Evolutionary conservation across 2,113 vertebrate genomes (phyloP).

Genomic region (Haliaeetus leucogaster): DNA sequence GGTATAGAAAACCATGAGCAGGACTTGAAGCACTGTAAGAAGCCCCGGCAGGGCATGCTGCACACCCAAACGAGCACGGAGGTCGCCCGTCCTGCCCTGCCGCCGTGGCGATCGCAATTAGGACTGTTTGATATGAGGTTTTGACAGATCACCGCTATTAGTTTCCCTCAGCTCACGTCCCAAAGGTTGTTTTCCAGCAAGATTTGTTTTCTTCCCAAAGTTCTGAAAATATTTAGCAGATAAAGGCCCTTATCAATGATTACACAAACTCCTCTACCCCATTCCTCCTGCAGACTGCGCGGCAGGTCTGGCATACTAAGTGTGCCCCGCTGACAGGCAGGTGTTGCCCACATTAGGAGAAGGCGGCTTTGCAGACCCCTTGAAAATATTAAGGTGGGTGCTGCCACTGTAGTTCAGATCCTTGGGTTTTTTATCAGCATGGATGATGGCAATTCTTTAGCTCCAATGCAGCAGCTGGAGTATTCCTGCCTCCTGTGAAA

Average conservation of each 20-base stretch:
- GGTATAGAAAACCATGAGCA: background rate
- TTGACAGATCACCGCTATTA: background rate
- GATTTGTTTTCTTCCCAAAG: background rate
- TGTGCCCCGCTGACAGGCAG: background rate
- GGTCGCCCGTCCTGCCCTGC: accelerated
- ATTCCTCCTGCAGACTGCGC: background rate
- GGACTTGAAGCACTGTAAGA: background rate
- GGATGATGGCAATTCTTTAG: background rate
- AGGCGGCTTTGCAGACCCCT: background rate
- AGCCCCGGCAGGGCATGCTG: background rate
- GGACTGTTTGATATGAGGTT: background rate
- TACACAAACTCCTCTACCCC: background rate
- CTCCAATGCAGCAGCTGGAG: accelerated
- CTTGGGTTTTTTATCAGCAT: background rate
- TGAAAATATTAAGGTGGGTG: background rate
- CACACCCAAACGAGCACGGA: background rate
- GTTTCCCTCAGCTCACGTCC: background rate
- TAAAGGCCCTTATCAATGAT: background rate
- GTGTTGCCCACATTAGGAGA: accelerated
- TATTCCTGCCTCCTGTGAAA: background rate
- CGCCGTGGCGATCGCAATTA: background rate
- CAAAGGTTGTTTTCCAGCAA: background rate
- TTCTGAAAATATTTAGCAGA: background rate
- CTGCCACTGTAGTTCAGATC: background rate
- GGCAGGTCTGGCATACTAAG: accelerated